Base-by-base conservation (phyloP, 1,140 invertebrate species). In the Orchesella cincta region DNA sequence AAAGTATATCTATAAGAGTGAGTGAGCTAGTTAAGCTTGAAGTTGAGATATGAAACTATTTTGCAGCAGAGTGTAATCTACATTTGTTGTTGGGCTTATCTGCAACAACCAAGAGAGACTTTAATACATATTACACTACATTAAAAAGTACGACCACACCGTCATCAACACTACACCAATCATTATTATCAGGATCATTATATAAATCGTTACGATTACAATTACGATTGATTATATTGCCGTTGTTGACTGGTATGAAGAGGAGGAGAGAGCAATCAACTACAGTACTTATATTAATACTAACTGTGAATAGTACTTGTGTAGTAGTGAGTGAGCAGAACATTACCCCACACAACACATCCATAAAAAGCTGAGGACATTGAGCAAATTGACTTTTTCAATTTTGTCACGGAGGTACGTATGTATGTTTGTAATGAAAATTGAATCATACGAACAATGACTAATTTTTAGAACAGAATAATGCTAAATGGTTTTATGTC, bases 171-270 rank as follows among this genome's bases (percentile, higher is more conserved):
- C 3, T n/a, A 57, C 12, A 57, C 52, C 52, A 57, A 18, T 57
- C 52, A 57, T 12, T 23, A 57, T 46, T 46, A 46, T 46, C 39
- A 46, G 8, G 8, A 26, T 26, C 52, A 57, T 57, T 57, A 57
- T 23, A 14, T 14, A 3, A 57, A 57, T 57, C 52, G 52, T 57
- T 57, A 57, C 23, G 52, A 57, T 57, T 57, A 57, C 23, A 8
- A 57, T 57, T 57, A 57, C 52, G 23, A 57, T 57, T 57, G 52
- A 57, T 57, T 57, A 57, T 57, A 57, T 57, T 57, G 52, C 52
- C 23, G 23, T 5, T 57, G 23, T 5, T 57, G 52, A 14, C 3
- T 57, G 23, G 52, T 57, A 57, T n/a, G 52, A 3, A 18, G 52
- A 8, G 8, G 39, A 12, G 39, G 39, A 20, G 39, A 12, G 39